These are phyloP conservation scores for Charina bottae DNA, from an alignment of 2,113 vertebrate species.

Conservation along the genomic window DNA sequence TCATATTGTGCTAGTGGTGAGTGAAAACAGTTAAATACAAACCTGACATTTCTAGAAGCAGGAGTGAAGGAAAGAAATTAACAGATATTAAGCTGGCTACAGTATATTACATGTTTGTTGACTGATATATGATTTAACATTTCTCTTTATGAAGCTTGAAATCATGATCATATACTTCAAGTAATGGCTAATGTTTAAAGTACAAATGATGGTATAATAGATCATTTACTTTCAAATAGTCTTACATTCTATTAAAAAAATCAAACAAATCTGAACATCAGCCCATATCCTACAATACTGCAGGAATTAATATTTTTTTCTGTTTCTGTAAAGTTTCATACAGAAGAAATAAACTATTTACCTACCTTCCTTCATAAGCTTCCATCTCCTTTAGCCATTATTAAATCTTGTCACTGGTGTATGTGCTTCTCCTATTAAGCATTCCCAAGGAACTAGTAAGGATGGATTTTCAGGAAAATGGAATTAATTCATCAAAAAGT, in stretches of 20 bases:
- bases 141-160: not conserved
- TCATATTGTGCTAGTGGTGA: not conserved
- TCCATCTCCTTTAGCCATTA: not conserved
- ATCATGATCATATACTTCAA: not conserved
- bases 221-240: not conserved
- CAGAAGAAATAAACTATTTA: not conserved
- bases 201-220: not conserved
- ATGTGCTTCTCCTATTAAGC: not conserved
- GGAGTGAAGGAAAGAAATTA: not conserved
- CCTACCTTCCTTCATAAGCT: not conserved
- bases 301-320: not conserved
- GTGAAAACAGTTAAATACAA: not conserved
- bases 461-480: not conserved
- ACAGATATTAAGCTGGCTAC: not conserved
- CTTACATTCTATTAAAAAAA: not conserved
- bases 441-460: not conserved
- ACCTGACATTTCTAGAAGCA: not conserved
- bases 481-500: not conserved
- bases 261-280: not conserved
- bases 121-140: not conserved
- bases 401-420: not conserved
- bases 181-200: not conserved
- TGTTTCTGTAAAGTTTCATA: not conserved
- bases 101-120: not conserved
- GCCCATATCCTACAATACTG: not conserved